A percentile compares a stretch with the other conserved stretches of the same genome.
phyloP scores from a whole-genome alignment of 2,888 invertebrate species.

The Ochropleura plecta region DNA sequence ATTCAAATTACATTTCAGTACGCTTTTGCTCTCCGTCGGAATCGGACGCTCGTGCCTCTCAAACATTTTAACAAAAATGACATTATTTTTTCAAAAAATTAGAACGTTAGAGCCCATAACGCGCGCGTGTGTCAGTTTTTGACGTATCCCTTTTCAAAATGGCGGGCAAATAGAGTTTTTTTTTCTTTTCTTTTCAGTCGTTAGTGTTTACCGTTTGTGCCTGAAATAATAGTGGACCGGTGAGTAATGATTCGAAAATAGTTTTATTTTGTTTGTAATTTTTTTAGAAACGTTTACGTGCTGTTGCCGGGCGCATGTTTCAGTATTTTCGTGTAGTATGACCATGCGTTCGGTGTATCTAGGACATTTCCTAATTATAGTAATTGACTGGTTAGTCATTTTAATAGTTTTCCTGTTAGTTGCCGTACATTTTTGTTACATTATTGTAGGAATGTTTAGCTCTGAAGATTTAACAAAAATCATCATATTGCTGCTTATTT shows the following conservation, averaged over 20 bases:
- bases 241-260: conserved; percentile 66
- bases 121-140: conserved; percentile 59
- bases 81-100: conserved; percentile 56
- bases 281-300: conserved; percentile 51
- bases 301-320: conserved; percentile 51
- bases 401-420: conserved; percentile 39
- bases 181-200: conserved; percentile 31
- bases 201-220: conserved; percentile 55
- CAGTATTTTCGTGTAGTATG: conserved; percentile 30
- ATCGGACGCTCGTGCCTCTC: conserved; percentile 37
- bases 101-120: conserved; percentile 49
- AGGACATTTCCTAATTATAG: conserved; percentile 53
- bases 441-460: neutral
- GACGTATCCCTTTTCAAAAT: conserved; percentile 61
- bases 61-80: conserved; percentile 23
- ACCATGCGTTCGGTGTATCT: conserved; percentile 32
- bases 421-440: neutral
- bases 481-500: neutral
- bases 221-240: conserved; percentile 55
- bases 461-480: neutral
- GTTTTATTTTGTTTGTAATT: conserved; percentile 65
- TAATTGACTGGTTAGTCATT: conserved; percentile 52
- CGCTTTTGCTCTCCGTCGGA: conserved; percentile 56
- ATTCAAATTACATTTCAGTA: conserved; percentile 79
- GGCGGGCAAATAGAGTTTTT: conserved; percentile 61